Percentiles rank a stretch among this genome's conserved stretches.
Conservation (phyloP, 2,113 vertebrate species). For the Hippoglossus stenolepis region DNA sequence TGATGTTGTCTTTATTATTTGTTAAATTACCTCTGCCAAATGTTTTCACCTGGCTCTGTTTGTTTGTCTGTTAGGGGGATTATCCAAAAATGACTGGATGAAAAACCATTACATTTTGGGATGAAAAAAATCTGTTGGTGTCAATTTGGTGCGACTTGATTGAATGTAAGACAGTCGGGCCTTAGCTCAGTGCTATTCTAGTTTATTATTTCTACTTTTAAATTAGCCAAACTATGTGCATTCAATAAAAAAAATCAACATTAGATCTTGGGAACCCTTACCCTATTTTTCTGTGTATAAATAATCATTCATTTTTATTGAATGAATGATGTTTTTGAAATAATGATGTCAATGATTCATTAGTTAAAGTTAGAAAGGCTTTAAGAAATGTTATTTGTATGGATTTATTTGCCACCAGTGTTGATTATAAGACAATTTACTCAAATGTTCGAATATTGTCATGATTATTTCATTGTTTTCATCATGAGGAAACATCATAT, state of each 20-base stretch:
- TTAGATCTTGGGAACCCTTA: background rate
- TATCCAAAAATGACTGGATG: too few species aligned
- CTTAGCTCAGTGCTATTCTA: background rate
- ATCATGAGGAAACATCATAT: background rate
- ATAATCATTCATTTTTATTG: background rate
- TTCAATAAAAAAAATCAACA: background rate
- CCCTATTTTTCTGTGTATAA: background rate
- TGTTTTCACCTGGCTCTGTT: background rate
- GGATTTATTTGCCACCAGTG: background rate
- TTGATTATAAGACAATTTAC: too few species aligned
- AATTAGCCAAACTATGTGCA: background rate
- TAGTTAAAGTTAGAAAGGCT: background rate
- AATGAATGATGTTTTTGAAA: background rate
- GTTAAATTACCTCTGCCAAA: background rate
- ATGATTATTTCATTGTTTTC: constrained; percentile 4
- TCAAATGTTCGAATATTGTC: background rate
- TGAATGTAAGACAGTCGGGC: background rate
- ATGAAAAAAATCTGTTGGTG: background rate
- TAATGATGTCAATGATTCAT: background rate
- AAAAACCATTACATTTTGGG: background rate
- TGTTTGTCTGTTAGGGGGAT: background rate
- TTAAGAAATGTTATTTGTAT: background rate
- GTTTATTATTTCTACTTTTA: background rate
- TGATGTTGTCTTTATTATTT: background rate
- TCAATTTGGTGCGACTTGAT: too few species aligned